Conservation (phyloP, 2,888 invertebrate genomes). For the Gonocerus acuteangulatus region DNA sequence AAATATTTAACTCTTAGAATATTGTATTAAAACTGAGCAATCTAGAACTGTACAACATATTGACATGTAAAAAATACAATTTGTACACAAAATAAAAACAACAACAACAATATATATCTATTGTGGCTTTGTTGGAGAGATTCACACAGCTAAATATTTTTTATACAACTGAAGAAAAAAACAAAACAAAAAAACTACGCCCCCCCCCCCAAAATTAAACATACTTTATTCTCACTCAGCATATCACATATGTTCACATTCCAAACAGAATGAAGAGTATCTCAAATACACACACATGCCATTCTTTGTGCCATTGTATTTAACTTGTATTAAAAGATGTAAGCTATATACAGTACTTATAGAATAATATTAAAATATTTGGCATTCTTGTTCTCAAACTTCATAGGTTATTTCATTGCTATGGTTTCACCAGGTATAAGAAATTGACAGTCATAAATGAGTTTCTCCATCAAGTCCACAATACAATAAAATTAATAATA, state of each 20-base stretch:
- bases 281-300: not conserved
- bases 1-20: conserved; percentile 1
- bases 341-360: too few species aligned
- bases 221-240: not conserved
- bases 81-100: conserved; percentile 11
- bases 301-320: too few species aligned
- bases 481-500: conserved; percentile 8
- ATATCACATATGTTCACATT: conserved; percentile 1
- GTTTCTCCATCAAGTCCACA: conserved; percentile 22
- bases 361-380: too few species aligned
- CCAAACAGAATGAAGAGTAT: conserved; percentile 2
- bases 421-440: too few species aligned
- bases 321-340: too few species aligned
- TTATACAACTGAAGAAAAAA: not conserved
- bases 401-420: too few species aligned
- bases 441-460: not conserved
- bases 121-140: conserved; percentile 25
- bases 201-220: not conserved
- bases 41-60: conserved; percentile 18
- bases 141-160: not conserved
- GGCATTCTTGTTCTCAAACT: too few species aligned
- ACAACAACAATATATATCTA: not conserved
- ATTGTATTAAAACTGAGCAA: conserved; percentile 15
- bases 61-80: conserved; percentile 19
- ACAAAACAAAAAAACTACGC: too few species aligned